Base-by-base conservation (phyloP, 2,797 vertebrate genomes). In the Sebastiscus tertius region DNA sequence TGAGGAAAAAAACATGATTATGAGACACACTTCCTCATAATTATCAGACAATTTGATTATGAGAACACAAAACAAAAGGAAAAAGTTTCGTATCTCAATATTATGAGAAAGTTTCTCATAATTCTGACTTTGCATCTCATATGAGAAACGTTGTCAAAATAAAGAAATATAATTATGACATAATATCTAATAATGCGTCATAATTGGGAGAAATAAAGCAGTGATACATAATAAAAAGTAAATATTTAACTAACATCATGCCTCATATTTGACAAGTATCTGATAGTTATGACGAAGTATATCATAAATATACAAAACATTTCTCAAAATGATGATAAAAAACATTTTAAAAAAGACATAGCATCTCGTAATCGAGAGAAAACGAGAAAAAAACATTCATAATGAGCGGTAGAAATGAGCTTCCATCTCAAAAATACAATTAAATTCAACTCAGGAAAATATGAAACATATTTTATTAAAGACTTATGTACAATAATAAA, bases 391-490 rank as follows among this genome's bases (percentile, higher is more conserved):
- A 49, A 4, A 52, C 14, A 18, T 46, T 46, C 42, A 46, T 1
- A 46, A 6, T 42, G 39, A 16, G 55, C 18, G 56, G 26, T 18
- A 59, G 26, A 58, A 58, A 27, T 16, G 24, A 20, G 46, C 18
- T 52, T 52, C 46, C 20, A 52, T 52, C 46, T 52, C 46, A 52
- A 49, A 54, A 18, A 26, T 3, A 27, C 2, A 56, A 10, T 13
- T 42, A 56, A 76, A n/a, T 22, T 39, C 5, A 24, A 89, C 20
- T 49, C 71, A 54, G 59, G 5, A 77, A 81, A 85, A 75, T 86
- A 91, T 26, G 49, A 87, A 87, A 87, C 12, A 75, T 61, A 76
- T 75, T 86, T 86, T 88, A 90, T 87, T 85, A 39, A 80, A 87
- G 80, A 78, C 60, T 27, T 68, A 72, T 39, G 1, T 75, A 83